These are phyloP conservation scores for Cynaeus angustus DNA, from an alignment of 2,888 invertebrate species.

Conservation along the genomic window DNA sequence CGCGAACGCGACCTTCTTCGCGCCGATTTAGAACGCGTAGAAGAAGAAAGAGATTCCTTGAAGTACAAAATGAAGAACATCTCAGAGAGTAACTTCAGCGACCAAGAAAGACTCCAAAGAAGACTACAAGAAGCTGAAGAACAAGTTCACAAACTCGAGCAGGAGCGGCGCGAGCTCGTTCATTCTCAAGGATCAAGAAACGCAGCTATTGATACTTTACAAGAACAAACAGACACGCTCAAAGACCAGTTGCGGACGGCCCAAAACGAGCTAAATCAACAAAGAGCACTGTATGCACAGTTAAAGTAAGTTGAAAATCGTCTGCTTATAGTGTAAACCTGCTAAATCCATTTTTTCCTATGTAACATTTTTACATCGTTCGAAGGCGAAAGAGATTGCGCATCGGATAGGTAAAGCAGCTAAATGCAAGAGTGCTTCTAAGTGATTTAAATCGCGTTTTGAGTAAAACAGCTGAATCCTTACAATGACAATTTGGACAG, in stretches of 20 bases:
- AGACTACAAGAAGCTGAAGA: conserved; percentile 73
- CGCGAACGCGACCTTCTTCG: conserved; percentile 75
- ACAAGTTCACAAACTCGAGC: conserved; percentile 73
- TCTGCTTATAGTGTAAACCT: too few species aligned
- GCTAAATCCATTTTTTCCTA: too few species aligned
- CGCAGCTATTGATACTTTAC: conserved; percentile 73
- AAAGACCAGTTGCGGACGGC: conserved; percentile 72
- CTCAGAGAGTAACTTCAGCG: conserved; percentile 59
- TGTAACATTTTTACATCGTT: too few species aligned
- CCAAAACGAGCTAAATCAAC: conserved; percentile 74
- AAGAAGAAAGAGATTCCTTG: conserved; percentile 76
- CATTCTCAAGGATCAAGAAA: conserved; percentile 72
- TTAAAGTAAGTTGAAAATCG: conserved; percentile 76
- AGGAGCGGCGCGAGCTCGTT: conserved; percentile 74
- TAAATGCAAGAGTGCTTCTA: too few species aligned
- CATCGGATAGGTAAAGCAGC: too few species aligned
- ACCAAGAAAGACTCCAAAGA: conserved; percentile 72
- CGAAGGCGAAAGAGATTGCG: too few species aligned
- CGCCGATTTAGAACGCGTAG: conserved; percentile 75
- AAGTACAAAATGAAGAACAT: conserved; percentile 71
- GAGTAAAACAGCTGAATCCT: too few species aligned
- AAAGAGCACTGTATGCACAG: conserved; percentile 75
- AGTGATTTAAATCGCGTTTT: too few species aligned
- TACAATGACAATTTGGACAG: too few species aligned
- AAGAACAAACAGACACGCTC: conserved; percentile 74